Evolutionary conservation across 2,888 invertebrate species (phyloP), one percentile per base, ranked within the genome.

Genomic region (Eupithecia subumbrata): DNA sequence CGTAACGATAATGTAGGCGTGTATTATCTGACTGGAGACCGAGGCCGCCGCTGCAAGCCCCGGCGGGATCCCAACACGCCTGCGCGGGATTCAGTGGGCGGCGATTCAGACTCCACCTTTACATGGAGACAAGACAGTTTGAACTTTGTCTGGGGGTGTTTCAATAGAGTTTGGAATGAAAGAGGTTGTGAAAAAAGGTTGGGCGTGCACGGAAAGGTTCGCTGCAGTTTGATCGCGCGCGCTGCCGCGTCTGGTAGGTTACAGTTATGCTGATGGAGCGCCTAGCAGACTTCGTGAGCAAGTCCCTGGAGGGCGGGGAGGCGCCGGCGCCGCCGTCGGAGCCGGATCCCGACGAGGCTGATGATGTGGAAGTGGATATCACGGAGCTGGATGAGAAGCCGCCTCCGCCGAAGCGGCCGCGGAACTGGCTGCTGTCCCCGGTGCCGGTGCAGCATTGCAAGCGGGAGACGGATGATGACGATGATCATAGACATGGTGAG

Each of bases 241-340:
- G 92, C 91, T 86, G 75, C 30, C 77, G 77, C 77, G 77, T 77
- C 71, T 75, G 89, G 89, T 45, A 68, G 68, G 68, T 14, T 68
- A 40, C 93, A 94, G 93, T 94, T 91, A 94, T 95, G 95, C 92
- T 94, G 92, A 98, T 98, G 98, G 98, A 98, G 95, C 97, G 98
- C 95, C 96, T 98, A 92, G 97, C 98, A 88, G 97, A 98, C 95
- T 98, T 98, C 95, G 98, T 98, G 89, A 97, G 97, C 86, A 98
- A 98, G 94, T 97, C 98, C 79, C 97, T 98, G 92, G 97, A 97
- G 89, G 96, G 96, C 82, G 88, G 95, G 90, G 94, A 93, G 83
- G 91, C 91, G 76, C 94, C 94, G 73, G 92, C 93, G 84, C 92
- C 94, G 77, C 94, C 93, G 79, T 92, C 93, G 71, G 94, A 88